Conservation (phyloP, 2,888 invertebrate species). For the Ophioninae sp. region DNA sequence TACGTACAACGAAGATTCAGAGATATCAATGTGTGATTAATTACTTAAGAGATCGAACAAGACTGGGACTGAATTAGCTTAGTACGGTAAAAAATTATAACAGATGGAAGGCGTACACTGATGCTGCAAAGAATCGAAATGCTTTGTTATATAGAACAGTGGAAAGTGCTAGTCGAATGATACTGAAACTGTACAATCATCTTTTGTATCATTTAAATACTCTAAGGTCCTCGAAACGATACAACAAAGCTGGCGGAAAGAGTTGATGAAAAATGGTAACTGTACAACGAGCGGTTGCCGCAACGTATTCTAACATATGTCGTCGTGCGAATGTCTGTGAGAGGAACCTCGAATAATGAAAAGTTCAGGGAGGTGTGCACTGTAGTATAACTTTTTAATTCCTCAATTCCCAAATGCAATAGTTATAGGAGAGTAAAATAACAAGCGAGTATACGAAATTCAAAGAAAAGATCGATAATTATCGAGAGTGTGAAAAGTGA, state of each 20-base stretch:
- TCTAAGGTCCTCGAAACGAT: not conserved
- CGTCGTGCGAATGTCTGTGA: no score
- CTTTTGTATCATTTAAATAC: not conserved
- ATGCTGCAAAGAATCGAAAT: not conserved
- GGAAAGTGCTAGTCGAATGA: not conserved
- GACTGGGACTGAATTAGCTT: no score
- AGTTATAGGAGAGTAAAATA: not conserved
- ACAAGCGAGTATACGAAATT: not conserved
- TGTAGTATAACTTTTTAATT: not conserved
- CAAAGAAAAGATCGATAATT: not conserved
- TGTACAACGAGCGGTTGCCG: not conserved
- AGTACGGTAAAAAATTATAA: no score
- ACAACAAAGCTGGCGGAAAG: not conserved
- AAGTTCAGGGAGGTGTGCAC: not conserved
- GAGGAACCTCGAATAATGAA: not conserved
- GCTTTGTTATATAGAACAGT: not conserved
- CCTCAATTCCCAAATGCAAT: not conserved
- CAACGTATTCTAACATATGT: conserved; percentile 32
- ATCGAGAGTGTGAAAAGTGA: not conserved
- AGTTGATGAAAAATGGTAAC: not conserved
- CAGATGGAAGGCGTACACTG: no score
- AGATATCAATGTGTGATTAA: no score
- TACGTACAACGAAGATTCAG: no score
- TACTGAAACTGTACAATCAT: not conserved
- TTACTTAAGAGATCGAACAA: no score